Evolutionary conservation across 1,140 invertebrate genomes (phyloP).

Genomic region (Hylaeus anthracinus): DNA sequence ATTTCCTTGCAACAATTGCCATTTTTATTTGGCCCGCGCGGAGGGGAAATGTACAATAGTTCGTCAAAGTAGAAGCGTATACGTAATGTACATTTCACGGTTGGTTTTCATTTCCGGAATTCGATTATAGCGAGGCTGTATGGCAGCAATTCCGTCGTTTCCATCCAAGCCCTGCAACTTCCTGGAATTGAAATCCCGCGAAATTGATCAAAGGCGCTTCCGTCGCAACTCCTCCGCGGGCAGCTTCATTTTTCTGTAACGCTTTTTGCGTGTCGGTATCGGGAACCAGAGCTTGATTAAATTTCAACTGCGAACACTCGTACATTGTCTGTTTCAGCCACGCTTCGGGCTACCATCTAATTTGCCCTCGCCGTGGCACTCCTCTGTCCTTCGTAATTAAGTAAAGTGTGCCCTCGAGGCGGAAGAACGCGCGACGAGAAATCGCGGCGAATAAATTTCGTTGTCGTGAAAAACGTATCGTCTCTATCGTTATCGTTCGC

Average conservation of each 20-base stretch:
- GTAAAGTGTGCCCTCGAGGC: background rate
- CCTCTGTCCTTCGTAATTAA: background rate
- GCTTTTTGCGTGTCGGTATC: background rate
- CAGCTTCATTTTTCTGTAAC: background rate
- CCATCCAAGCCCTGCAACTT: background rate
- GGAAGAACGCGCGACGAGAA: background rate
- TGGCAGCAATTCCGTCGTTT: slow-evolving; percentile 10
- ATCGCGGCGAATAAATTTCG: background rate
- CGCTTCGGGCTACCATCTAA: background rate
- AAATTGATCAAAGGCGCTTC: slow-evolving; percentile 18
- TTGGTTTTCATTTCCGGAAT: background rate
- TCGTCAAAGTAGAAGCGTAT: too few relatives aligned
- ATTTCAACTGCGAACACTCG: slow-evolving; percentile 9
- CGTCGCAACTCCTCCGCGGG: background rate
- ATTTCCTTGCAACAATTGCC: too few relatives aligned
- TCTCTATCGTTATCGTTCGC: background rate
- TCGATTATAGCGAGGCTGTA: background rate
- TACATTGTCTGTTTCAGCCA: background rate
- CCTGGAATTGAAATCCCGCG: background rate
- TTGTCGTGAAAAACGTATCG: background rate
- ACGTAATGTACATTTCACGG: too few relatives aligned
- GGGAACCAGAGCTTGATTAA: slow-evolving; percentile 29
- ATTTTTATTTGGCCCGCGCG: too few relatives aligned
- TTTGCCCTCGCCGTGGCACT: background rate
- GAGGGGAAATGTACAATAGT: too few relatives aligned